Evolutionary conservation across 2,797 vertebrate species (phyloP), one percentile per base, ranked within the genome.

Genomic region (Brachyalestes nurse): DNA sequence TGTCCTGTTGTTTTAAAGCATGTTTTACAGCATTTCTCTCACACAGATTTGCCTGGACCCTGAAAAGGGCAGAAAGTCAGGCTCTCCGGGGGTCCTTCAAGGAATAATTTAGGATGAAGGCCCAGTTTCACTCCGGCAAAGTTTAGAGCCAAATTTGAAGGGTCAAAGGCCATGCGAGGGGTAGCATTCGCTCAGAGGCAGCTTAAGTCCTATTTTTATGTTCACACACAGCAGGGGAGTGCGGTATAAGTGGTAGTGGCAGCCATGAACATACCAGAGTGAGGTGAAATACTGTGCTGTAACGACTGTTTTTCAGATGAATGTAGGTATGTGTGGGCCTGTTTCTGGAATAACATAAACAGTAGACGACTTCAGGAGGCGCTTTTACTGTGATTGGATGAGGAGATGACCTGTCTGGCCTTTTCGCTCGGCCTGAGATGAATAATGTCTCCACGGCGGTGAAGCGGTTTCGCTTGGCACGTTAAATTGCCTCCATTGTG

Each of bases 401-500:
- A 87, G 79, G 86, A 77, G 84, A 84, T 62, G 23, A 57, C 74
- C 83, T 65, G 80, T 72, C 74, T 49, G 71, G 61, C 78, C 82
- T 74, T 88, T 90, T 90, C 85, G 86, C 77, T 85, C 40, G 42
- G 83, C 73, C 80, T 61, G 66, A 87, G 87, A 89, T 85, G 90
- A 92, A 86, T 90, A 89, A 72, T 88, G 81, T 87, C 87, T 65
- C 53, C n/a, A 57, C 79, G 12, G 58, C 25, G 82, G 85, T 88
- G 91, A 85, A 92, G 89, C 82, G 86, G 88, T 89, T 91, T 93
- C 85, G 6, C 86, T 92, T 92, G 89, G 86, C 88, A 87, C 77
- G 49, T 89, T 87, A 90, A 93, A 93, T 93, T 90, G 86, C 87
- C 82, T 92, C 90, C 85, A 92, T 93, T 93, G 89, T 92, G 80